A percentile compares a stretch with the other conserved stretches of the same genome.
These are phyloP conservation scores for Sebastes aleutianus DNA, from an alignment of 2,797 vertebrate species.

Conservation along the genomic window DNA sequence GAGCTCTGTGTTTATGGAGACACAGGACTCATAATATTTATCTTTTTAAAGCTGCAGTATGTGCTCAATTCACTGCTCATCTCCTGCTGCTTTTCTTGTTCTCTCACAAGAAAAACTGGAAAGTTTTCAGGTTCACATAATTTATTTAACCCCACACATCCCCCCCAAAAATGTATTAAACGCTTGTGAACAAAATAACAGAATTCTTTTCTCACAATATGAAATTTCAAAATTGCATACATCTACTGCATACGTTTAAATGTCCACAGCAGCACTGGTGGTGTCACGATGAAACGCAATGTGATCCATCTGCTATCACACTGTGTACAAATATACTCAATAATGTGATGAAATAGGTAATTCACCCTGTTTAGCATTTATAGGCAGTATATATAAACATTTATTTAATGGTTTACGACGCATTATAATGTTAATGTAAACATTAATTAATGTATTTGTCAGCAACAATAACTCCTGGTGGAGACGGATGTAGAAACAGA, in stretches of 20 bases:
- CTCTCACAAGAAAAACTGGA: background rate
- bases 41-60: background rate
- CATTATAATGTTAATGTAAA: background rate
- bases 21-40: background rate
- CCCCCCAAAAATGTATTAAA: constrained; percentile 10
- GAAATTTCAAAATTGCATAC: constrained; percentile 10
- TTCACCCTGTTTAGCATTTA: background rate
- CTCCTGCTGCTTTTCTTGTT: background rate
- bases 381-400: background rate
- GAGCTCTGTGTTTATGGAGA: constrained; percentile 34
- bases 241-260: constrained; percentile 30
- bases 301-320: constrained; percentile 33
- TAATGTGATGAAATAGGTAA: background rate
- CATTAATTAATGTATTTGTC: background rate
- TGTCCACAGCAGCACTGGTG: constrained; percentile 41
- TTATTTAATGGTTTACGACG: background rate
- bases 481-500: background rate
- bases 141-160: constrained; percentile 33
- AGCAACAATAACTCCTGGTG: background rate
- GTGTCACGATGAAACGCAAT: constrained; percentile 27
- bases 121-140: constrained; percentile 30
- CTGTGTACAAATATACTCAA: constrained; percentile 35
- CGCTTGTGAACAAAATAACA: constrained; percentile 5
- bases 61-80: background rate
- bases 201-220: constrained; percentile 27